Evolutionary conservation across 1,140 invertebrate species (phyloP).

Genomic region (Metaphire vulgaris): DNA sequence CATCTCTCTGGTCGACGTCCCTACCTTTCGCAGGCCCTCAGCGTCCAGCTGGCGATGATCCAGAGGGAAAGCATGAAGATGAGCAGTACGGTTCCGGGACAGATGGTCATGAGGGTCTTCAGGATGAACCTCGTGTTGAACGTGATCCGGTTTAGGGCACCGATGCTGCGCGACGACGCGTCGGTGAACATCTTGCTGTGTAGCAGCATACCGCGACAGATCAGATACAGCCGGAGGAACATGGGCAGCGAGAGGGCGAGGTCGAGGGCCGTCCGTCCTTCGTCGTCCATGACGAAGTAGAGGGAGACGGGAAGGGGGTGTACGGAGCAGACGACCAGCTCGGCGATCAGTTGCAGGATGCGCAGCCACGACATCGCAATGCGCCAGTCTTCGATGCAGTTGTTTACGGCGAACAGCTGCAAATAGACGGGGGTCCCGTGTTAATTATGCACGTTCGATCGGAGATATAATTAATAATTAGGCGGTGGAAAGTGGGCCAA

Average conservation of each 20-base stretch:
- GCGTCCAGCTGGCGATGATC: constrained; percentile 98
- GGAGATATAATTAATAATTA: too few relatives aligned
- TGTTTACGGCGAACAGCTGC: constrained; percentile 67
- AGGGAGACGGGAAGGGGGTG: constrained; percentile 96
- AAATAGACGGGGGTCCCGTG: too few relatives aligned
- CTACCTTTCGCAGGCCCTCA: constrained; percentile 95
- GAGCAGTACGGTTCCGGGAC: constrained; percentile 92
- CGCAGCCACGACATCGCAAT: constrained; percentile 98
- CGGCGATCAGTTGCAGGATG: constrained; percentile 83
- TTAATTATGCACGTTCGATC: too few relatives aligned
- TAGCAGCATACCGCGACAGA: constrained; percentile 96
- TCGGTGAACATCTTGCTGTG: constrained; percentile 99
- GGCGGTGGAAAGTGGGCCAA: too few relatives aligned
- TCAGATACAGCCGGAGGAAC: constrained; percentile 97
- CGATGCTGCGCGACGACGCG: constrained; percentile 72
- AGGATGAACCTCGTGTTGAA: constrained; percentile 83
- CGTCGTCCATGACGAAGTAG: constrained; percentile 85
- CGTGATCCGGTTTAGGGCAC: constrained; percentile 95
- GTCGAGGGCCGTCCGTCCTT: constrained; percentile 58
- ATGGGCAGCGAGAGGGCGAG: constrained; percentile 80
- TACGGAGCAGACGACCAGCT: constrained; percentile 88
- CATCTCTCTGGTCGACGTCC: too few relatives aligned
- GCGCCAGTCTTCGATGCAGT: constrained; percentile 99
- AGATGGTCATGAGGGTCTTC: constrained; percentile 99
- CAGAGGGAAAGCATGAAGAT: constrained; percentile 97